Conservation (phyloP, 2,888 invertebrate genomes). For the Brachypalpus laphriformis region DNA sequence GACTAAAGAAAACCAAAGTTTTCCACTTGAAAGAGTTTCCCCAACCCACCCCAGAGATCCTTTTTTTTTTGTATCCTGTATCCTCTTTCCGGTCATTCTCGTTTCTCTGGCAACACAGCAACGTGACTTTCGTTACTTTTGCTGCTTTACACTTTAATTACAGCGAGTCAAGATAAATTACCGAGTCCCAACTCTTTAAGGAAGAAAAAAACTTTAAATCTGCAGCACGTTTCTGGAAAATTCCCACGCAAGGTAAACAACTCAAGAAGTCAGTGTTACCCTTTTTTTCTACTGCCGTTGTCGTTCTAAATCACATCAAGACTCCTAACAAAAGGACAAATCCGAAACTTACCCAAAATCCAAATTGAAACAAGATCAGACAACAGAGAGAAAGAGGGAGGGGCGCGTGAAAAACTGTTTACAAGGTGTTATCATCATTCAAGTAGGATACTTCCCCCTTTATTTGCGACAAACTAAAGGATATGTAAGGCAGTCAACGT, state of each 20-base stretch:
- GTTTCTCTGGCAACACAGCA: background rate
- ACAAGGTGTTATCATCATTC: slow-evolving; percentile 43
- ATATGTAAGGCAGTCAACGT: background rate
- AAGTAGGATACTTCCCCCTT: slow-evolving; percentile 4
- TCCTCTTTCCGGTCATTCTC: background rate
- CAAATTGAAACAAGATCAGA: slow-evolving; percentile 43
- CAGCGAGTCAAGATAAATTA: slow-evolving; percentile 54
- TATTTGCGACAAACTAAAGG: slow-evolving; percentile 9
- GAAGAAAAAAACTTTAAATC: slow-evolving; percentile 34
- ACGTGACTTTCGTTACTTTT: slow-evolving; percentile 51
- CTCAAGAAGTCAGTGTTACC: background rate
- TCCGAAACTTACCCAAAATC: slow-evolving; percentile 18
- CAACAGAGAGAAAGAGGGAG: background rate
- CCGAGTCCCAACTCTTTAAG: background rate
- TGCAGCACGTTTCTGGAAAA: slow-evolving; percentile 4
- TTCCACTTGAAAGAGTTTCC: slow-evolving; percentile 31
- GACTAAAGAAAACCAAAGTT: slow-evolving; percentile 19
- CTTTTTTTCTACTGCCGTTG: background rate
- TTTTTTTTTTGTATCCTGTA: background rate
- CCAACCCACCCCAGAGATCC: background rate
- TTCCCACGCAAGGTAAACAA: background rate
- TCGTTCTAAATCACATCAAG: slow-evolving; percentile 11
- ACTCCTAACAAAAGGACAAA: background rate
- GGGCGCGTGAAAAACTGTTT: background rate
- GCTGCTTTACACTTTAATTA: slow-evolving; percentile 53